A percentile compares a stretch with the other conserved stretches of the same genome.
Evolutionary conservation across 2,797 vertebrate genomes (phyloP).

Genomic region (Brachymystax lenok): DNA sequence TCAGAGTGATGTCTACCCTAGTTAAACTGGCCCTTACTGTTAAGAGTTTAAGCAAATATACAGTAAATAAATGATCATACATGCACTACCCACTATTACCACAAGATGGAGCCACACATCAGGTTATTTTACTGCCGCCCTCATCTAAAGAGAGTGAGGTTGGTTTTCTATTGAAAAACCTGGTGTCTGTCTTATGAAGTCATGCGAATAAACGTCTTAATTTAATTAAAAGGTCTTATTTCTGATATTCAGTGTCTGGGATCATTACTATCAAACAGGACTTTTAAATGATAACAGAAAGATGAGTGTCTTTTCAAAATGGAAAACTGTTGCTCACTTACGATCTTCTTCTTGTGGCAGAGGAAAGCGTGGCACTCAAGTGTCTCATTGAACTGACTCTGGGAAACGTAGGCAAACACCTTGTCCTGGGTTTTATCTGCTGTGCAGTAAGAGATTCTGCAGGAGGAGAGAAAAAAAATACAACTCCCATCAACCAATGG

Average conservation of each 20-base stretch:
- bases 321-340: slow-evolving; percentile 64
- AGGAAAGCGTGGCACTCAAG: slow-evolving; percentile 92
- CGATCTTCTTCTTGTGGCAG: slow-evolving; percentile 92
- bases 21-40: too few species aligned
- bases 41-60: too few species aligned
- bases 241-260: not conserved
- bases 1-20: too few species aligned
- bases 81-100: slow-evolving; percentile 25
- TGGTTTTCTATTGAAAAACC: not conserved
- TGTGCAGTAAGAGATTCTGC: slow-evolving; percentile 93
- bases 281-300: not conserved
- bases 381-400: slow-evolving; percentile 86
- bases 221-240: not conserved
- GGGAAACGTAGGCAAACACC: slow-evolving; percentile 90
- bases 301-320: not conserved
- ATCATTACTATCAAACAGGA: not conserved
- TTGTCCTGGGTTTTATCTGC: slow-evolving; percentile 95
- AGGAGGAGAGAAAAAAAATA: slow-evolving; percentile 17
- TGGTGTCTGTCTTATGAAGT: not conserved
- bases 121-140: not conserved
- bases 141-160: too few species aligned
- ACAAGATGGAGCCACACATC: slow-evolving; percentile 63
- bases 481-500: not conserved
- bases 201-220: not conserved
- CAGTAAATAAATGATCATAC: too few species aligned